Conservation (phyloP, 2,888 invertebrate species). For the Empis stercorea region DNA sequence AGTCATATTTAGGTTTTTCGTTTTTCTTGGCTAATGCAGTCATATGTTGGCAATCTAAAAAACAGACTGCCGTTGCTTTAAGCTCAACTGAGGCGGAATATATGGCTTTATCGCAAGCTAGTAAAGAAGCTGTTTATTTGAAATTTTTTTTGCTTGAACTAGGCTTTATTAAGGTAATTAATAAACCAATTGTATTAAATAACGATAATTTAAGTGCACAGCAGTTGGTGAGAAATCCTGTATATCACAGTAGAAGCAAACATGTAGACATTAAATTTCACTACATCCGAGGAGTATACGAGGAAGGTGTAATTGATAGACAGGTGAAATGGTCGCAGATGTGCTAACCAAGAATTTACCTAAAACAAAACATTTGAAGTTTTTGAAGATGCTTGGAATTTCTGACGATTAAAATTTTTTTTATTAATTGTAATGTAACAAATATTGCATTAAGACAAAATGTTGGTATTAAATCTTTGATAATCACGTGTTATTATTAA, state of each 20-base stretch:
- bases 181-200: neutral
- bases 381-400: neutral
- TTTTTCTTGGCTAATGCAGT: constrained; percentile 4
- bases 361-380: constrained; percentile 1
- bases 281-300: constrained; percentile 5
- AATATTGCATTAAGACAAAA: too few relatives aligned
- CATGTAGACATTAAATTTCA: constrained; percentile 7
- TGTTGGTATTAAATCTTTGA: too few relatives aligned
- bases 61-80: constrained; percentile 2
- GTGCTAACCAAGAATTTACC: constrained; percentile 4
- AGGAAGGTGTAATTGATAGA: neutral
- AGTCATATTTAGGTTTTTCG: constrained; percentile 10
- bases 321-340: constrained; percentile 6
- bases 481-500: too few relatives aligned
- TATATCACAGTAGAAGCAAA: constrained; percentile 4
- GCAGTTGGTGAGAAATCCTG: constrained; percentile 6
- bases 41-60: constrained; percentile 3
- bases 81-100: constrained; percentile 2
- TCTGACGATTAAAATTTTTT: neutral
- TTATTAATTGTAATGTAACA: neutral
- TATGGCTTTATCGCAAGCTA: constrained; percentile 5
- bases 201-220: constrained; percentile 6
- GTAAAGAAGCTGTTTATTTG: constrained; percentile 7
- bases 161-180: neutral
- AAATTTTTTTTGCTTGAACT: constrained; percentile 3